These are phyloP conservation scores for Drosophila sucinea DNA, from an alignment of 1,140 invertebrate genomes.

Conservation along the genomic window DNA sequence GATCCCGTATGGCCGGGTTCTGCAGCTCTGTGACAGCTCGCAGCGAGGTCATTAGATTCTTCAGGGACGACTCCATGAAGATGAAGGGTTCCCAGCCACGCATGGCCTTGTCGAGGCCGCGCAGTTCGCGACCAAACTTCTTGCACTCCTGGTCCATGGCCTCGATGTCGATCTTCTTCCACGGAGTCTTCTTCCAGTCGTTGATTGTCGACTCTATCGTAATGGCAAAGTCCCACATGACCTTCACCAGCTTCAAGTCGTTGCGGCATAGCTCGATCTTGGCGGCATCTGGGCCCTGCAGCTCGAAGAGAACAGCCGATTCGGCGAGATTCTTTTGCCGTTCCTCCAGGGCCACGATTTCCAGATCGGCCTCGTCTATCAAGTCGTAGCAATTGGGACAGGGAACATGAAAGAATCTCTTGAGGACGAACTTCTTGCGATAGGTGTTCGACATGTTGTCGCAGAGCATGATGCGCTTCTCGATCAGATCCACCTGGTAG, in stretches of 20 bases:
- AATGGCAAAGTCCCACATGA: slow-evolving; percentile 95
- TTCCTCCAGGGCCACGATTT: slow-evolving; percentile 88
- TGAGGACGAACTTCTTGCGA: slow-evolving; percentile 88
- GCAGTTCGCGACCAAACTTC: slow-evolving; percentile 93
- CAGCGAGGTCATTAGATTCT: slow-evolving; percentile 93
- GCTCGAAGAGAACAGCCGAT: slow-evolving; percentile 93
- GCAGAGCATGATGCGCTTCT: slow-evolving; percentile 88
- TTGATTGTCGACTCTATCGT: slow-evolving; percentile 92
- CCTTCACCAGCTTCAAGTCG: slow-evolving; percentile 91
- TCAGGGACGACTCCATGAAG: slow-evolving; percentile 89
- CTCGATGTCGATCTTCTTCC: slow-evolving; percentile 97
- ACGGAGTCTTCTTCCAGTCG: slow-evolving; percentile 96
- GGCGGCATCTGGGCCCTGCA: slow-evolving; percentile 92
- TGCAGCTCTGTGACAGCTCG: slow-evolving; percentile 96
- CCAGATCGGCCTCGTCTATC: slow-evolving; percentile 89
- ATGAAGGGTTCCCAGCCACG: slow-evolving; percentile 88
- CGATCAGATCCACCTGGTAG: slow-evolving; percentile 86
- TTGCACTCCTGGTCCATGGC: slow-evolving; percentile 97
- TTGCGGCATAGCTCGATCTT: slow-evolving; percentile 89
- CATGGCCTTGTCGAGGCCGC: slow-evolving; percentile 94
- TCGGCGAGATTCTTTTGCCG: slow-evolving; percentile 88
- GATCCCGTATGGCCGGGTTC: slow-evolving; percentile 95
- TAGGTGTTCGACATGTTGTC: slow-evolving; percentile 91
- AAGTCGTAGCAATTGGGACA: slow-evolving; percentile 90
- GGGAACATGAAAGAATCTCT: slow-evolving; percentile 88